Base-by-base conservation (phyloP, 2,888 invertebrate species). In the Acrobasis repandana region DNA sequence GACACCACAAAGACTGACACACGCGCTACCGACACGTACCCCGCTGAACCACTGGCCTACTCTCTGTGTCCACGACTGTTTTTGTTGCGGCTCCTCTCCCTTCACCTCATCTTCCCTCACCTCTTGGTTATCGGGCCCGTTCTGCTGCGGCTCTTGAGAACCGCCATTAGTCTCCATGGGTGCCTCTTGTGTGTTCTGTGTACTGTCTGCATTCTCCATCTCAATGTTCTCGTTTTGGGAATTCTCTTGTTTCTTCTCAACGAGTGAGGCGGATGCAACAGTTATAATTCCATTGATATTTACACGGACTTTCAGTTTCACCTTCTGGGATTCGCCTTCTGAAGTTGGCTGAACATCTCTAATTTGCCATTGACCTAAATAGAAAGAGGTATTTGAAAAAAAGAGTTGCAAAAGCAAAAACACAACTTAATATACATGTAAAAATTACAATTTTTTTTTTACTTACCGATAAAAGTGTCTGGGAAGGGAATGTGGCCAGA, bases 231-330 rank as follows among this genome's bases (percentile, higher is more conserved):
- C 90, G 76, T 68, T 90, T 70, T 87, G 88, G 56, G 83, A 68
- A 8, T 83, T 76, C 47, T 93, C 90, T 65, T 93, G 94, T 75
- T 95, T 95, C 77, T 96, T 96, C 77, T 97, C 96, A 48, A 96
- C 94, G 61, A 98, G 90, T 0, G 96, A 95, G 5, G 99, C 99
- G 60, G 96, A 96, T 11, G 96, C 95, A 28, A 99, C 95, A 11
- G 95, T 94, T 79, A 99, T 95, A 65, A 99, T 95, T 58, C 99
- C 99, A 84, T 99, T 96, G 57, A 97, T 93, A 92, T 99, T 98
- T 60, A 99, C 94, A 72, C 98, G 94, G 8, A 98, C 97, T 93
- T 99, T 99, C 5, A 99, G 96, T 90, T 99, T 99, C 1, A 99
- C 96, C 87, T 98, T 99, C 67, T 97, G 96, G n/a, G 96, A 95